A percentile compares a stretch with the other conserved stretches of the same genome.
These are phyloP conservation scores for Hormaphis cornu DNA, from an alignment of 1,140 invertebrate species.

Conservation along the genomic window DNA sequence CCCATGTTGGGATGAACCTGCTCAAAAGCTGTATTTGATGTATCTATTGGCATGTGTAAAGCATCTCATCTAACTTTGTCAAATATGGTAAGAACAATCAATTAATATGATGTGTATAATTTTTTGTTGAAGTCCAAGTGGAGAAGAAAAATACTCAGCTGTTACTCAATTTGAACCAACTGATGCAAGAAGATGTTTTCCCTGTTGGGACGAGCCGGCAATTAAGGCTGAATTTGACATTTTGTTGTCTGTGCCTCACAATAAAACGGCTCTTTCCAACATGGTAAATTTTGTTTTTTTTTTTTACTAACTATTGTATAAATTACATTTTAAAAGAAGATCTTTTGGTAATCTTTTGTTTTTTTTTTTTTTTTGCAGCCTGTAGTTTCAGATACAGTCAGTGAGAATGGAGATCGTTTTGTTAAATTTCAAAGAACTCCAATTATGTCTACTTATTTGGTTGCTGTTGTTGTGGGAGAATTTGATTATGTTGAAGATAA, in stretches of 20 bases:
- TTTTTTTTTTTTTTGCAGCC: conserved; percentile 45
- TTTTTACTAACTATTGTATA: conserved; percentile 29
- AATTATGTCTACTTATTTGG: conserved; percentile 92
- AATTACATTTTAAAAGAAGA: not conserved
- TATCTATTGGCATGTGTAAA: conserved; percentile 45
- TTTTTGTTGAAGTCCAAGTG: conserved; percentile 39
- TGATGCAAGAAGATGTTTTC: conserved; percentile 86
- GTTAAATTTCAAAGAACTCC: conserved; percentile 78
- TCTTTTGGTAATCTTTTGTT: too few relatives aligned
- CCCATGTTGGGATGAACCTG: conserved; percentile 96
- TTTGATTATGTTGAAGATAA: conserved; percentile 84
- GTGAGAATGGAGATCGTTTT: conserved; percentile 48
- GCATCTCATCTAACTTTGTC: conserved; percentile 50
- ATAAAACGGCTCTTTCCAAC: conserved; percentile 80
- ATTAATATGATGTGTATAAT: not conserved
- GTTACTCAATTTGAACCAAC: conserved; percentile 91
- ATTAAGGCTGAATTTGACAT: conserved; percentile 92
- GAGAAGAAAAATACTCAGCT: conserved; percentile 70
- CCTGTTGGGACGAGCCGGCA: conserved; percentile 96
- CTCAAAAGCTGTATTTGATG: conserved; percentile 88
- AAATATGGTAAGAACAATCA: conserved; percentile 63
- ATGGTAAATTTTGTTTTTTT: conserved; percentile 75
- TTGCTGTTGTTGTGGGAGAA: conserved; percentile 87
- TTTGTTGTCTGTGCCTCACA: conserved; percentile 64
- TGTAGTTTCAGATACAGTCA: conserved; percentile 50